Base-by-base conservation (phyloP, 2,888 invertebrate genomes). In the Oxycera nigricornis region DNA sequence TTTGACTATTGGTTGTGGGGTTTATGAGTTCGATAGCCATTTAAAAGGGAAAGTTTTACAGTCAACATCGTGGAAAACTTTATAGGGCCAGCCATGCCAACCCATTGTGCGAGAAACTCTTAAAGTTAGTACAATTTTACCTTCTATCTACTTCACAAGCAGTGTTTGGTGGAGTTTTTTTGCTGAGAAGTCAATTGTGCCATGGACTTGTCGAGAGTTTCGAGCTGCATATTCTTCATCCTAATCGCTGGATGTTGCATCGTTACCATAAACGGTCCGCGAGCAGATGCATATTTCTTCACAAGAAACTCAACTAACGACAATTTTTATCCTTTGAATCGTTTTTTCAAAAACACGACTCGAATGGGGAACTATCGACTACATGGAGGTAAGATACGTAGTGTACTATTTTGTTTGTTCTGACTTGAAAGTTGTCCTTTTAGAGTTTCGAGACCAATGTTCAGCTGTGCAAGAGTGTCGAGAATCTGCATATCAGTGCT, bases 401-500 rank as follows among this genome's bases (percentile, higher is more conserved):
- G n/a, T n/a, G n/a, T n/a, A n/a, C n/a, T n/a, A n/a, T n/a, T n/a
- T n/a, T n/a, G n/a, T n/a, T n/a, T n/a, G n/a, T 39, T 39, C 14
- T 39, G 39, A 39, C n/a, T 7, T 39, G 39, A 39, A 39, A 39
- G 39, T 35, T 39, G n/a, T 50, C 4, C 50, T 50, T 76, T n/a
- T 70, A 79, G 79, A 79, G 75, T 68, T 77, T 55, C 70, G 65
- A 31, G 75, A 73, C 22, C 20, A 62, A 26, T 79, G 79, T 70
- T 73, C 61, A 20, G 46, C 31, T 9, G 67, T 52, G 14, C 73
- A 39, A 52, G 78, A 78, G 62, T 79, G 79, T 73, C 77, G 78
- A 14, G 72, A 75, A 52, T 74, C 62, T 74, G 79, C 79, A n/a
- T 79, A 79, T 67, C 61, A 75, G 26, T 79, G 79, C 62, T 74